Base-by-base conservation (phyloP, 2,113 vertebrate species). In the Genyomyrus donnyi region DNA sequence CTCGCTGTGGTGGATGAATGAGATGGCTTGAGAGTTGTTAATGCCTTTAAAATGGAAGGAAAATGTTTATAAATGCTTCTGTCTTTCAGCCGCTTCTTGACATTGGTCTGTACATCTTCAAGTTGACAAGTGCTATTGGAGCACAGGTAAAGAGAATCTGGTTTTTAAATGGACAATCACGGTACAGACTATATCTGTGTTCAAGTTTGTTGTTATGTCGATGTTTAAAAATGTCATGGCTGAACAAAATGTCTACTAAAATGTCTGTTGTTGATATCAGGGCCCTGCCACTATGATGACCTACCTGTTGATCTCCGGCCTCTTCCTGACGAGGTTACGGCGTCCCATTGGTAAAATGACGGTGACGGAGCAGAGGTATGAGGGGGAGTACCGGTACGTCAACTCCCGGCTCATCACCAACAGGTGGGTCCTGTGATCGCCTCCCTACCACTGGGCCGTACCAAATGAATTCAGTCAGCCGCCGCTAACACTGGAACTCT, bases 301-400 rank as follows among this genome's bases (percentile, higher is more conserved):
- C 0, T 99, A 99, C 94, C 95, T 99, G 93, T 93, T 99, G 92
- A 93, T 99, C 94, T 99, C 98, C 35, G 98, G 98, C 0, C 95
- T 99, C 89, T 96, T 99, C 93, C 95, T 99, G 90, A 99, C 98
- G 39, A 95, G 97, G 83, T 95, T 99, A 88, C 95, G 98, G 92
- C 96, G 98, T 91, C 98, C 98, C n/a, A 98, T 99, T 52, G 98
- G 98, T 88, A 99, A 98, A 94, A 99, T 99, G 98, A 99, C 98
- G 0, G 94, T 99, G 88, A 92, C 92, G 0, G 98, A 99, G 91
- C 98, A 99, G 90, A 97, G 98, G 53, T 99, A 97, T 21, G 98
- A 99, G 95, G 98, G 98, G 35, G 98, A 99, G 92, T 99, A 99
- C 93, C 96, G 98, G 95, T 99, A 96, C 0, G 97, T 99, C 93